These are phyloP conservation scores for Hippopotamus amphibius DNA, from an alignment of 2,113 vertebrate genomes.

Conservation along the genomic window DNA sequence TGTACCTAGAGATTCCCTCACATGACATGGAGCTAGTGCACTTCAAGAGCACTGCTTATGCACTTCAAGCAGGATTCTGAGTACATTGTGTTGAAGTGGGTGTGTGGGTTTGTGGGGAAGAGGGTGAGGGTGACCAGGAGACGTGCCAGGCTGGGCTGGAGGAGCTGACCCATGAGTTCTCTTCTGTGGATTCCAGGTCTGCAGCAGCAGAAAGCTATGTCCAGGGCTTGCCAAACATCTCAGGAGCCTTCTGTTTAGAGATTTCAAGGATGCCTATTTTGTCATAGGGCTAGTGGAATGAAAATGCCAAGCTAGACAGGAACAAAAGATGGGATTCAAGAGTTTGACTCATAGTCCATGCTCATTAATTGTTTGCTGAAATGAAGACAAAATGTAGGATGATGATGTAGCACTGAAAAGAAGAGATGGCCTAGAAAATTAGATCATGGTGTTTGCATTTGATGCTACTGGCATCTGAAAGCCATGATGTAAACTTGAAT, in stretches of 20 bases:
- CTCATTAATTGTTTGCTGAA: constrained; percentile 3
- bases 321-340: neutral
- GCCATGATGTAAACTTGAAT: neutral
- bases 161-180: neutral
- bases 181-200: neutral
- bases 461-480: neutral
- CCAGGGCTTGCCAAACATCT: neutral
- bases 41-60: neutral
- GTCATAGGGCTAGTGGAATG: neutral
- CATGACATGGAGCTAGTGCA: neutral
- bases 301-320: constrained; percentile 8
- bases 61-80: neutral
- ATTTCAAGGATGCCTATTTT: neutral
- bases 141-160: neutral
- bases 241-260: neutral
- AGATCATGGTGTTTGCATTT: neutral
- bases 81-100: neutral
- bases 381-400: neutral
- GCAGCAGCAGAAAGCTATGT: neutral
- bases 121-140: no score
- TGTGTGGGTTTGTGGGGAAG: neutral
- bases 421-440: neutral
- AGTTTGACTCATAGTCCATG: neutral
- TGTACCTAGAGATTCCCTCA: neutral
- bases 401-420: no score